These are phyloP conservation scores for Tigriopus californicus DNA, from an alignment of 2,888 invertebrate genomes.

Conservation along the genomic window DNA sequence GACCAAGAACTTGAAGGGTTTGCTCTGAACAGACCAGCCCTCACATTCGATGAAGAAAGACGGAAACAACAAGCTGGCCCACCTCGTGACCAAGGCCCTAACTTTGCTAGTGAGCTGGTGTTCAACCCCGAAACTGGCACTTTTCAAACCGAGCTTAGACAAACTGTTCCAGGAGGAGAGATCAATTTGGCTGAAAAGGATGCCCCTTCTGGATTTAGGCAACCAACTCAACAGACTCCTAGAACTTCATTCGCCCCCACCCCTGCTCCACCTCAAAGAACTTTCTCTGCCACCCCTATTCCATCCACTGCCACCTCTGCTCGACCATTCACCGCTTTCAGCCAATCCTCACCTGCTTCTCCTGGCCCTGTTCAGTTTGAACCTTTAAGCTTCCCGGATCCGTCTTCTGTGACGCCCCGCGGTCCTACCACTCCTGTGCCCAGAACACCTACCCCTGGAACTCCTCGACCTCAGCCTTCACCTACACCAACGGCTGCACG, in stretches of 20 bases:
- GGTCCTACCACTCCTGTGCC: neutral
- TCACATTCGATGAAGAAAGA: conserved; percentile 1
- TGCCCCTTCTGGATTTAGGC: conserved; percentile 12
- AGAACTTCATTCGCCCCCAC: neutral
- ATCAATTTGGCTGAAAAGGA: neutral
- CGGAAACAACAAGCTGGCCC: neutral
- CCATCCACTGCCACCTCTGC: conserved; percentile 27
- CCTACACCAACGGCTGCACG: conserved; percentile 20
- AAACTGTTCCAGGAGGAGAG: conserved; percentile 9
- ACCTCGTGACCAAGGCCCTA: neutral
- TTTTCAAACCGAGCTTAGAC: conserved; percentile 16
- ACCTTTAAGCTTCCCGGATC: conserved; percentile 7
- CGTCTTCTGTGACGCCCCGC: conserved; percentile 21
- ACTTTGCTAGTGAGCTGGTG: conserved; percentile 12
- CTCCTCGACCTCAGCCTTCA: conserved; percentile 1
- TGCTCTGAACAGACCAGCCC: conserved; percentile 3
- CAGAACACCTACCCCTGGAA: neutral
- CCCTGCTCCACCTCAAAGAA: conserved; percentile 9
- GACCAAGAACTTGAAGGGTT: neutral
- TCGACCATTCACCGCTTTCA: neutral
- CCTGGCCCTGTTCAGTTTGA: conserved; percentile 22
- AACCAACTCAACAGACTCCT: neutral
- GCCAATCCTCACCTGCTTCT: conserved; percentile 37
- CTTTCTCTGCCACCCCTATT: conserved; percentile 33
- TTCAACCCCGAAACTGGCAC: conserved; percentile 16